Conservation (phyloP, 2,888 invertebrate genomes). For the Terebella lapidaria region DNA sequence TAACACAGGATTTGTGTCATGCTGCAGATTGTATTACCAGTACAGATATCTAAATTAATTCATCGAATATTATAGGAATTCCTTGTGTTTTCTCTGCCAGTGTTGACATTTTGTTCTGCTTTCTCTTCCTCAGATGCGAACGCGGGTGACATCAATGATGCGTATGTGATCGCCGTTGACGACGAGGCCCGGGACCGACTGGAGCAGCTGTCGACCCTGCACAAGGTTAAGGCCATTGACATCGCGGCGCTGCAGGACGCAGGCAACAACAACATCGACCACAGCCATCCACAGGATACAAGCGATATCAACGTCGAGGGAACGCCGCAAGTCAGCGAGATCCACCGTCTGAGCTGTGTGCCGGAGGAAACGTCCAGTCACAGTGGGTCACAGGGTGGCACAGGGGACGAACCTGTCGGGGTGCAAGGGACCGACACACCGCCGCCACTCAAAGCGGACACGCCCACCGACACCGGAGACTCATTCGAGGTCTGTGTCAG, state of each 20-base stretch:
- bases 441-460: background rate
- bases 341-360: background rate
- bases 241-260: conserved; percentile 69
- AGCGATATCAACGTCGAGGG: background rate
- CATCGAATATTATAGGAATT: no score
- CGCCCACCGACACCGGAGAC: background rate
- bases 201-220: conserved; percentile 85
- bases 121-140: background rate
- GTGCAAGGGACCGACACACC: background rate
- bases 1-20: no score
- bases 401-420: no score
- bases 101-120: no score
- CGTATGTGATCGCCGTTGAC: conserved; percentile 96
- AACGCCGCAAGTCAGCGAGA: background rate
- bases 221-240: conserved; percentile 87
- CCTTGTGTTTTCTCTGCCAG: no score
- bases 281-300: background rate
- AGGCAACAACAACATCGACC: conserved; percentile 4
- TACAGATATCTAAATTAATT: no score
- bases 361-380: background rate
- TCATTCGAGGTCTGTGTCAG: background rate
- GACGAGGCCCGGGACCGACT: conserved; percentile 86
- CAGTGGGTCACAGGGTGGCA: no score
- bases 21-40: no score
- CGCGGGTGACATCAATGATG: conserved; percentile 44